These are phyloP conservation scores for Anolis apletophallus DNA, from an alignment of 2,797 vertebrate species.

Conservation along the genomic window DNA sequence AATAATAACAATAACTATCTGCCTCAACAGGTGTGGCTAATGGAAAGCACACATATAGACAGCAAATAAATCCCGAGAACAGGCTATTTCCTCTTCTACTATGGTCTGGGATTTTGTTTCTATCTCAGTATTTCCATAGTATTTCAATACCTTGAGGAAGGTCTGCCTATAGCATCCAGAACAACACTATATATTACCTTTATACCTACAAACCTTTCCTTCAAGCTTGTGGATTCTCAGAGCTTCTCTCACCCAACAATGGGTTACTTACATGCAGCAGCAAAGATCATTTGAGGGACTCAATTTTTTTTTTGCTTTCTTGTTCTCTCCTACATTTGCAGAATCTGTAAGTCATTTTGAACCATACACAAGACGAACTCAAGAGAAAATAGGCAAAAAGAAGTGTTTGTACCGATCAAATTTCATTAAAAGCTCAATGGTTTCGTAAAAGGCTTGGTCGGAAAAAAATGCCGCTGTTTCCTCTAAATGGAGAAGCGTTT, in stretches of 20 bases:
- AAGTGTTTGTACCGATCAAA: not conserved
- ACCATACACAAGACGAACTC: slow-evolving; percentile 26
- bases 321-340: not conserved
- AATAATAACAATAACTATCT: too few species aligned
- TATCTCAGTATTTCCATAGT: not conserved
- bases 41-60: not conserved
- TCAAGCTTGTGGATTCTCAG: not conserved
- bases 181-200: not conserved
- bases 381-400: not conserved
- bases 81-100: not conserved
- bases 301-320: not conserved
- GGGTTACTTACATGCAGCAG: not conserved
- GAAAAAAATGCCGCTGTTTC: not conserved
- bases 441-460: not conserved
- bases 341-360: slow-evolving; percentile 30
- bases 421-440: not conserved
- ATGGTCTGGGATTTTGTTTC: not conserved
- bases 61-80: not conserved
- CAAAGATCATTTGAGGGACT: too few species aligned
- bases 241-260: not conserved
- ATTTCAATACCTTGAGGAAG: too few species aligned
- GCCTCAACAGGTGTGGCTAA: not conserved
- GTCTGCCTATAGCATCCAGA: slow-evolving; percentile 9
- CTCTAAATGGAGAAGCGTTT: not conserved
- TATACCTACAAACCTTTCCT: not conserved